A percentile compares a stretch with the other conserved stretches of the same genome.
phyloP scores from a whole-genome alignment of 2,888 invertebrate species.

The Melanostoma scalare region DNA sequence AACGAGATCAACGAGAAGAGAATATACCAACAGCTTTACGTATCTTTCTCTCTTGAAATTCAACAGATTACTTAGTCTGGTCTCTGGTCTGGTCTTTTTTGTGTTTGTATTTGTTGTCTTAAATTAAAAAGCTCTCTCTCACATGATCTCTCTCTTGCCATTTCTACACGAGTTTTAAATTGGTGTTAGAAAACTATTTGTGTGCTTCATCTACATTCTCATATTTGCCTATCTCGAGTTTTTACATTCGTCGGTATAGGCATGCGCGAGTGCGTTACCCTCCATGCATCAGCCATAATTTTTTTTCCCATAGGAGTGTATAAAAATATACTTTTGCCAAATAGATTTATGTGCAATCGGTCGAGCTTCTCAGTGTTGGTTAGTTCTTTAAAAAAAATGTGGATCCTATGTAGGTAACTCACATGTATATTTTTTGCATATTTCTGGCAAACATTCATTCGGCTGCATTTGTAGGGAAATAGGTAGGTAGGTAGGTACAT shows the following conservation, averaged over 20 bases:
- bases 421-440: slow-evolving; percentile 30
- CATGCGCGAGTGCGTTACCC: slow-evolving; percentile 73
- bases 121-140: slow-evolving; percentile 73
- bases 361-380: slow-evolving; percentile 22
- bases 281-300: slow-evolving; percentile 68
- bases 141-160: slow-evolving; percentile 3
- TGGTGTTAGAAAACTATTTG: slow-evolving; percentile 77
- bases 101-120: slow-evolving; percentile 19
- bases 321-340: slow-evolving; percentile 29
- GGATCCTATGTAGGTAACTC: too few relatives aligned
- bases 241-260: slow-evolving; percentile 47
- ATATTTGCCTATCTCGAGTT: slow-evolving; percentile 40
- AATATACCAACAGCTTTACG: too few relatives aligned
- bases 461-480: slow-evolving; percentile 69
- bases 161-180: slow-evolving; percentile 68
- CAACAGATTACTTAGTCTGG: too few relatives aligned
- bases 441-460: slow-evolving; percentile 57
- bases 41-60: too few relatives aligned
- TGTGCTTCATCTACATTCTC: slow-evolving; percentile 54
- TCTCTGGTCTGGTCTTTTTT: neutral
- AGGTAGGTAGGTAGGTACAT: slow-evolving; percentile 31
- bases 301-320: slow-evolving; percentile 56
- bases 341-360: slow-evolving; percentile 61
- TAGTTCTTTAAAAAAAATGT: slow-evolving; percentile 10
- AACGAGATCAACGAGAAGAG: too few relatives aligned